A percentile compares a stretch with the other conserved stretches of the same genome.
These are phyloP conservation scores for Sminthopsis crassicaudata DNA, from an alignment of 2,113 vertebrate species.

Conservation along the genomic window DNA sequence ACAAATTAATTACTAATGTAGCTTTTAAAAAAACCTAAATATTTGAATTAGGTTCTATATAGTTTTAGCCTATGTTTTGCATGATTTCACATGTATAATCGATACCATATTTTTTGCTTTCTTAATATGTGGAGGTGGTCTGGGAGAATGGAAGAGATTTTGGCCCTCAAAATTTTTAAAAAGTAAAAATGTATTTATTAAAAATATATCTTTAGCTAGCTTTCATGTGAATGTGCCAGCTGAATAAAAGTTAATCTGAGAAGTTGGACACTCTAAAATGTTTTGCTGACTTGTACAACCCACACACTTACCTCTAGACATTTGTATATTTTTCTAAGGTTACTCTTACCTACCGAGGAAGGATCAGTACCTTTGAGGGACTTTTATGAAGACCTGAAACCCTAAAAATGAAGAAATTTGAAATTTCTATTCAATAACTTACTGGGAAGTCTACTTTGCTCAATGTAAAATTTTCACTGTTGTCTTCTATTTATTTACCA, in stretches of 20 bases:
- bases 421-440: constrained; percentile 21
- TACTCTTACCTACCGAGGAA: background rate
- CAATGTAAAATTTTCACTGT: background rate
- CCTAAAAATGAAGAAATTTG: constrained; percentile 23
- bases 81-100: background rate
- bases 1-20: background rate
- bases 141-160: background rate
- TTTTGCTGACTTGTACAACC: background rate
- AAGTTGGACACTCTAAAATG: background rate
- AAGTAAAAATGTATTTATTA: background rate
- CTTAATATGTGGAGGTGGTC: background rate
- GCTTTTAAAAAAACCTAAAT: background rate
- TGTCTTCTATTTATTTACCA: background rate
- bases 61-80: constrained; percentile 28
- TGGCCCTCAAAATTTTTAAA: background rate
- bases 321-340: background rate
- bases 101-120: background rate
- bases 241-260: constrained; percentile 10
- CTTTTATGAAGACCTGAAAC: background rate
- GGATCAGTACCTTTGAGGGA: background rate
- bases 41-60: constrained; percentile 57
- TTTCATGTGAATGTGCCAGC: background rate
- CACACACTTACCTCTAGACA: background rate
- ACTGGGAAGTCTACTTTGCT: constrained; percentile 9
- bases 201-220: constrained; percentile 40